Evolutionary conservation across 2,888 invertebrate species (phyloP).

Genomic region (Subacronicta megacephala): DNA sequence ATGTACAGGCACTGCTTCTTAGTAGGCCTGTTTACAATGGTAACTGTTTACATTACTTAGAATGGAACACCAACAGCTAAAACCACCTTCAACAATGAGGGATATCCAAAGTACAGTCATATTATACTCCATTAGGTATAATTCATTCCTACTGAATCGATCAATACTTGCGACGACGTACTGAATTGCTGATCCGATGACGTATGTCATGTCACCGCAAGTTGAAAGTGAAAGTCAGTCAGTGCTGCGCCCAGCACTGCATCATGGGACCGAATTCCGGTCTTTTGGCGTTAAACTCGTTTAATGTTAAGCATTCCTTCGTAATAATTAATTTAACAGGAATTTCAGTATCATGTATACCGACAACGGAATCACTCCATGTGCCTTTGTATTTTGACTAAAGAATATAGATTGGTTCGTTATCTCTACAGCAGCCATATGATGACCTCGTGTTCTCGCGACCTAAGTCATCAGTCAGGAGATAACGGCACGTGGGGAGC

Average conservation of each 20-base stretch:
- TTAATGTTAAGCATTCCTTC: neutral
- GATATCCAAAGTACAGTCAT: neutral
- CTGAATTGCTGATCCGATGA: conserved; percentile 36
- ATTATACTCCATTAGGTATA: conserved; percentile 10
- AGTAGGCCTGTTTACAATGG: no score
- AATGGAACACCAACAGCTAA: no score
- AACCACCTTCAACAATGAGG: neutral
- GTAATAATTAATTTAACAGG: no score
- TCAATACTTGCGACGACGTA: conserved; percentile 24
- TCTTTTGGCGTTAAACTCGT: conserved; percentile 14
- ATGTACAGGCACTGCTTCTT: no score
- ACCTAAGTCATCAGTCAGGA: conserved; percentile 15
- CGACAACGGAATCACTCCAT: neutral
- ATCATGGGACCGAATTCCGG: conserved; percentile 25
- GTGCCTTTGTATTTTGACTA: conserved; percentile 13
- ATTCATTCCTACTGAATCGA: conserved; percentile 37
- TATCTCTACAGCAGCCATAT: conserved; percentile 36
- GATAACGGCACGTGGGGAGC: conserved; percentile 38
- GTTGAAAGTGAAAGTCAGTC: conserved; percentile 56
- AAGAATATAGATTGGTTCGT: conserved; percentile 16
- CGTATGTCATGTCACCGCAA: conserved; percentile 33
- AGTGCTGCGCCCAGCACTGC: conserved; percentile 35
- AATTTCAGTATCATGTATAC: neutral
- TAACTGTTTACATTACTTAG: no score
- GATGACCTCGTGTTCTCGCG: conserved; percentile 40